phyloP scores from a whole-genome alignment of 2,113 vertebrate species.

The Alces alces region DNA sequence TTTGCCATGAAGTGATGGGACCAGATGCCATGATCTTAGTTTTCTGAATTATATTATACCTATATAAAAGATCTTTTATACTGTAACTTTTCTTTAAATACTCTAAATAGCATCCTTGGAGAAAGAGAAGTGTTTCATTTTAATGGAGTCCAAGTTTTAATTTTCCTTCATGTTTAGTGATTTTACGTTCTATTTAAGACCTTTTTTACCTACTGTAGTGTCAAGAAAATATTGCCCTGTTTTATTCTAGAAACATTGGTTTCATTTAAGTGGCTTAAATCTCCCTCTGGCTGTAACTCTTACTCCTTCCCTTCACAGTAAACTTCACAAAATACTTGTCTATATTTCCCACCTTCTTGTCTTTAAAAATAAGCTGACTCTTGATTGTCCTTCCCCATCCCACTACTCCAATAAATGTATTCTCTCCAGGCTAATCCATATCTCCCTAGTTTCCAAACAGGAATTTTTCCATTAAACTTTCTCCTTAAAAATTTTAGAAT shows the following conservation, averaged over 20 bases:
- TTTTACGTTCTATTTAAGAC: background rate
- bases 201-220: background rate
- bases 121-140: background rate
- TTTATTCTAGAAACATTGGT: background rate
- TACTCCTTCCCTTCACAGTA: background rate
- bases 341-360: background rate
- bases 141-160: background rate
- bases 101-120: background rate
- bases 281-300: background rate
- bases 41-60: background rate
- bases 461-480: background rate
- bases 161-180: background rate
- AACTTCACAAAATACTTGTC: background rate
- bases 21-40: background rate
- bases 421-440: background rate
- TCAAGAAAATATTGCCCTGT: background rate
- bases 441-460: background rate
- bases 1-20: background rate
- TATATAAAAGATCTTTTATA: background rate
- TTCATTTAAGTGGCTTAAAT: background rate
- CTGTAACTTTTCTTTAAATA: background rate
- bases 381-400: background rate
- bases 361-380: background rate
- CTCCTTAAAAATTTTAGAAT: background rate
- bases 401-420: background rate